A percentile compares a stretch with the other conserved stretches of the same genome.
phyloP scores from a whole-genome alignment of 1,140 invertebrate genomes.

The Bombus haemorrhoidalis region DNA sequence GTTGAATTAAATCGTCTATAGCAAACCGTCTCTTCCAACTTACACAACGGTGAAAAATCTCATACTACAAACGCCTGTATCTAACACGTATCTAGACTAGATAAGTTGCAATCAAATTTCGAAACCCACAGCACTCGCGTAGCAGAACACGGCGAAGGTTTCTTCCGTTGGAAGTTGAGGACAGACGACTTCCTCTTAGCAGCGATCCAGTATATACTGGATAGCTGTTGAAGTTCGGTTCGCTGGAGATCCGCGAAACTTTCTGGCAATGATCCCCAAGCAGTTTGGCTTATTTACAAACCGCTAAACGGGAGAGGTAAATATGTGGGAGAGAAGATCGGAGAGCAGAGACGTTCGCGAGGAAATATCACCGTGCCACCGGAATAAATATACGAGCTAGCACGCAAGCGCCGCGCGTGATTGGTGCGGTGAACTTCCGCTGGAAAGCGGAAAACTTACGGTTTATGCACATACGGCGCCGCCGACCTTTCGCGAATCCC shows the following conservation, averaged over 20 bases:
- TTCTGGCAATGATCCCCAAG: constrained; percentile 33
- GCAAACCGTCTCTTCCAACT: background rate
- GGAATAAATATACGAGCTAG: constrained; percentile 17
- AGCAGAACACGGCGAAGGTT: background rate
- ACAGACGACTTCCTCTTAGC: background rate
- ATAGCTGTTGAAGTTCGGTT: background rate
- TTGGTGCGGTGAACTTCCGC: constrained; percentile 5
- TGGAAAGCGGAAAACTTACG: constrained; percentile 4
- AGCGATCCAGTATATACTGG: background rate
- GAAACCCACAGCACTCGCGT: background rate
- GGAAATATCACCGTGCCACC: constrained; percentile 16
- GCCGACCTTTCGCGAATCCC: background rate
- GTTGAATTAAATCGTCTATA: background rate
- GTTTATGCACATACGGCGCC: background rate
- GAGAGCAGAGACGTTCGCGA: background rate
- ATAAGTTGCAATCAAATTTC: background rate
- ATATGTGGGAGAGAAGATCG: background rate
- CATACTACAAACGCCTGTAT: fast-evolving
- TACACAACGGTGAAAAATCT: background rate
- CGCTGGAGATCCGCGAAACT: background rate
- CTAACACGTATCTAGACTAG: background rate
- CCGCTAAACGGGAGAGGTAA: constrained; percentile 23
- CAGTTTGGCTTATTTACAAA: constrained; percentile 40
- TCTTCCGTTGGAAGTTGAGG: background rate
- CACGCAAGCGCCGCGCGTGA: constrained; percentile 9